Base-by-base conservation (phyloP, 2,888 invertebrate species). In the Hemaris fuciformis region DNA sequence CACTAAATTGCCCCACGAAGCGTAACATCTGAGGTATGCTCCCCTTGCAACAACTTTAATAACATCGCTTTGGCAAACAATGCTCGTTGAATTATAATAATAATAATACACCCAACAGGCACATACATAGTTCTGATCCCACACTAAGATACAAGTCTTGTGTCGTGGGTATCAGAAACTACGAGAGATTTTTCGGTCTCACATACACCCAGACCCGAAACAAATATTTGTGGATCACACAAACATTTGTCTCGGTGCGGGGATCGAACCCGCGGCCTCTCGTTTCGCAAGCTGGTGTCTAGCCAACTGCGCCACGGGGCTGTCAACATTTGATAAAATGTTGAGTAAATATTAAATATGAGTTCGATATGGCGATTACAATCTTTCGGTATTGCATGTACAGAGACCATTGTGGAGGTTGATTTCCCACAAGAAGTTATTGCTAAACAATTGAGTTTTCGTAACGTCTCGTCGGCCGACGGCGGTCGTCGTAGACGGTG, bases 391-490 rank as follows among this genome's bases (percentile, higher is more conserved):
- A 67, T 70, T 69, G 66, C 66, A 67, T 70, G 68, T 56, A 46
- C 20, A 56, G 45, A 63, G 61, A 62, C 66, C 66, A 66, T 73
- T 73, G 64, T 64, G 64, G 62, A 71, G 67, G 63, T 62, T 64
- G 57, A 66, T 66, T 75, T 74, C 71, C 70, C 72, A 76, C 70
- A 70, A 73, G 65, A 71, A 71, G 70, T 69, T 64, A 68, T 71
- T 72, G 66, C 66, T 66, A 78, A 76, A 75, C 72, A 70, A 72
- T 70, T 65, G 59, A 62, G 62, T 69, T 73, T 71, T 65, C 67
- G 63, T 65, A 66, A 63, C 59, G 67, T n/a, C n/a, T n/a, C n/a
- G n/a, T 68, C 65, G 66, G 57, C 62, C 66, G 61, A 65, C 71
- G 68, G 5, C 15, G 6, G 25, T 4, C n/a, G 13, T 38, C 70